These are phyloP conservation scores for Solea senegalensis DNA, from an alignment of 2,113 vertebrate species.

Conservation along the genomic window DNA sequence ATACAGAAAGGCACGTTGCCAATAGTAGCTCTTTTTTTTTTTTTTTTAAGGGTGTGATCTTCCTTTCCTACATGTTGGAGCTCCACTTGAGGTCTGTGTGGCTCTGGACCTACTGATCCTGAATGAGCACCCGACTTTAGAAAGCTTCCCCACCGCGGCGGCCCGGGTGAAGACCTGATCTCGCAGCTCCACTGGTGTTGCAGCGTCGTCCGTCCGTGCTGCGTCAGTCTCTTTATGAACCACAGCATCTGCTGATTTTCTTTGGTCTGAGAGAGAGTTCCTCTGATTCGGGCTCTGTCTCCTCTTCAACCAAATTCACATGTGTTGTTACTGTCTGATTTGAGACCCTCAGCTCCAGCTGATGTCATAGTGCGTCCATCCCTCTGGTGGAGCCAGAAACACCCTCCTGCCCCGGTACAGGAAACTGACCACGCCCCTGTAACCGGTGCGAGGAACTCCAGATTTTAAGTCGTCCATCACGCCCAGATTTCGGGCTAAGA, in stretches of 20 bases:
- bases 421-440: constrained; percentile 91
- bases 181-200: background rate
- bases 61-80: background rate
- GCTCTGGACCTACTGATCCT: constrained; percentile 10
- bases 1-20: constrained; percentile 67
- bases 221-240: constrained; percentile 14
- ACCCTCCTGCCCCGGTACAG: constrained; percentile 88
- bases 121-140: constrained; percentile 17
- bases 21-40: background rate
- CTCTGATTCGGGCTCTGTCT: constrained; percentile 41
- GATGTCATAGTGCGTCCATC: constrained; percentile 90
- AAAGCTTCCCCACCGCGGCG: constrained; percentile 12
- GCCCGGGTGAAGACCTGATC: constrained; percentile 3
- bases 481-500: constrained; percentile 88
- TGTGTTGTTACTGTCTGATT: background rate
- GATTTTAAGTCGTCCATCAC: constrained; percentile 97
- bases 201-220: background rate
- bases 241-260: constrained; percentile 47
- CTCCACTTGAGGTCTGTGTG: constrained; percentile 6
- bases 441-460: constrained; percentile 92
- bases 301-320: constrained; percentile 31
- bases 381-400: constrained; percentile 87
- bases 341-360: constrained; percentile 86
- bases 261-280: constrained; percentile 81
- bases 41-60: constrained; percentile 28